Base-by-base conservation (phyloP, 2,113 vertebrate species). In the Lepus americanus region DNA sequence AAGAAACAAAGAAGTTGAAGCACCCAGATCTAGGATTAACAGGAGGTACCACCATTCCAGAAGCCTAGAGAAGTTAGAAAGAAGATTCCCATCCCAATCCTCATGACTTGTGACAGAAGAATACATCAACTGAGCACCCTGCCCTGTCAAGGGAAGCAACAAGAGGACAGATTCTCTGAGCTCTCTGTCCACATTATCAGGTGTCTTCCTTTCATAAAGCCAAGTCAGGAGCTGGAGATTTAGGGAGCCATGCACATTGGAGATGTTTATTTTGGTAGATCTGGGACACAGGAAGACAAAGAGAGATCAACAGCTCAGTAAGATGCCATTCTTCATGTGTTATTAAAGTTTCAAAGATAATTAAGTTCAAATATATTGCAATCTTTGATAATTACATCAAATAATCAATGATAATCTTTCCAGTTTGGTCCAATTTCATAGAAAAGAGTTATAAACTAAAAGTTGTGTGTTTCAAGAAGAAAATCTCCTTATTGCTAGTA, bases 361-460 rank as follows among this genome's bases (percentile, higher is more conserved):
- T 20, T 53, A 0, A 79, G 63, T 69, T 89, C n/a, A 95, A 61
- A 19, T 74, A 66, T 23, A 81, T 72, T 66, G n/a, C 19, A 39
- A 66, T 16, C 33, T 79, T 51, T 92, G 33, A 51, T 89, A 63
- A 87, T 90, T 17, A 67, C 61, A 53, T 53, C 5, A 74, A 82
- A 29, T 49, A 73, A 79, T 2, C n/a, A 80, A 67, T 11, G 64
- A 69, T 90, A 9, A 44, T 16, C 14, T 61, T 87, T 85, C 9
- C 10, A 86, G 59, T 2, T n/a, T 63, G 20, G 12, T 14, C 1
- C 5, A 51, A 74, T 89, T 96, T 89, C 33, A 44, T 69, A 67
- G 29, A 95, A 92, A 91, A 0, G 12, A 70, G 9, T 83, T 89
- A 49, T 6, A 95, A 84, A 90, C 9, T 76, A 74, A 94, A 86